Evolutionary conservation across 1,140 invertebrate genomes (phyloP).

Genomic region (Potamilus streckersoni): DNA sequence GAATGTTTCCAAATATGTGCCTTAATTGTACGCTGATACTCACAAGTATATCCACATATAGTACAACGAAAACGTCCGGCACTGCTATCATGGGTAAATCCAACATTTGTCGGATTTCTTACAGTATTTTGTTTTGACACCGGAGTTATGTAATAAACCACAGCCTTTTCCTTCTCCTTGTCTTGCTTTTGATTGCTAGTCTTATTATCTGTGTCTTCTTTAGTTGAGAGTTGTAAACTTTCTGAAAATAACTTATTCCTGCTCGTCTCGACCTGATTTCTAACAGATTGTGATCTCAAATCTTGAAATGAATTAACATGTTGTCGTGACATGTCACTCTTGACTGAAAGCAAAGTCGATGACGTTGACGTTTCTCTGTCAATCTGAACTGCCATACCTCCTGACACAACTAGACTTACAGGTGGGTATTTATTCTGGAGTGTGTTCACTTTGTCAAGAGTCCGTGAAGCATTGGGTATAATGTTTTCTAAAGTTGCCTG

Average conservation of each 20-base stretch:
- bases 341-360: too few species aligned
- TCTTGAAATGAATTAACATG: too few species aligned
- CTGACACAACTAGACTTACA: too few species aligned
- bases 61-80: constrained; percentile 58
- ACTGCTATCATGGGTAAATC: constrained; percentile 56
- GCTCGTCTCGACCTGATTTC: constrained; percentile 6
- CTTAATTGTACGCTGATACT: constrained; percentile 66
- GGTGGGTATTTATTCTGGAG: too few species aligned
- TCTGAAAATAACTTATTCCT: neutral
- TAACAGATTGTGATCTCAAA: neutral
- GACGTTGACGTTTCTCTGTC: too few species aligned
- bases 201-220: neutral
- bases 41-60: constrained; percentile 65
- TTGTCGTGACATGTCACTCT: too few species aligned
- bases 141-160: constrained; percentile 30
- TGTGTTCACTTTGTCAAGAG: too few species aligned
- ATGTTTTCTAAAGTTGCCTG: too few species aligned
- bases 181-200: neutral
- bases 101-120: constrained; percentile 11
- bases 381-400: too few species aligned
- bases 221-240: neutral
- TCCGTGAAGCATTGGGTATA: too few species aligned
- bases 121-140: constrained; percentile 32
- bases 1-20: constrained; percentile 69
- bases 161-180: neutral